These are phyloP conservation scores for Lepilemur septentrionalis DNA, from an alignment of 2,797 vertebrate species.

Conservation along the genomic window DNA sequence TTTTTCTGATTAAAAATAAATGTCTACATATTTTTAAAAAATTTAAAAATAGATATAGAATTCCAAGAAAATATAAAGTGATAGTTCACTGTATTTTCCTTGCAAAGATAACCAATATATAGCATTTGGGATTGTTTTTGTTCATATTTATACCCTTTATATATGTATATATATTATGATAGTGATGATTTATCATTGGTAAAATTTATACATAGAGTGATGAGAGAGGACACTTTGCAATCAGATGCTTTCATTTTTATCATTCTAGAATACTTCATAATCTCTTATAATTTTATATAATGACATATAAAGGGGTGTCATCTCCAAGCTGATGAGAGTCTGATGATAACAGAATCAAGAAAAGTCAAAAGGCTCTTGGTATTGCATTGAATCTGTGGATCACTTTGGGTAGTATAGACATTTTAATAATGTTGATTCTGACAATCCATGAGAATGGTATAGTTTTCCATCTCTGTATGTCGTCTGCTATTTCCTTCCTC, in stretches of 20 bases:
- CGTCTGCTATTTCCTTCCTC: too few species aligned
- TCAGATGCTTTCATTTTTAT: neutral
- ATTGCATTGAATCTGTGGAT: too few species aligned
- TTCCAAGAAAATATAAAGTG: neutral
- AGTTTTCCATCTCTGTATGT: too few species aligned
- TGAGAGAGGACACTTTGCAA: neutral
- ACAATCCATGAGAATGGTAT: too few species aligned
- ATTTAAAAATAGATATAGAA: neutral
- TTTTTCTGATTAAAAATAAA: conserved; percentile 14
- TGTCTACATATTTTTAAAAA: neutral
- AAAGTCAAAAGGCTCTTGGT: neutral
- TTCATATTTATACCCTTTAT: neutral
- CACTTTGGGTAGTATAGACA: too few species aligned
- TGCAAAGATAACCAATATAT: neutral
- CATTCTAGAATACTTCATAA: neutral
- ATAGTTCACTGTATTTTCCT: neutral
- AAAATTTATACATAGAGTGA: neutral
- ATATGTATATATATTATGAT: neutral
- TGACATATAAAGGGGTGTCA: neutral
- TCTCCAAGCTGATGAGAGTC: neutral
- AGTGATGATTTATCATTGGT: neutral
- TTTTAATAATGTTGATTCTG: too few species aligned
- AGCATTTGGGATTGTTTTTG: neutral
- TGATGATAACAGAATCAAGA: neutral
- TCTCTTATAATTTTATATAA: neutral